These are phyloP conservation scores for Drosophila kambysellisi DNA, from an alignment of 2,888 invertebrate species.

Conservation along the genomic window DNA sequence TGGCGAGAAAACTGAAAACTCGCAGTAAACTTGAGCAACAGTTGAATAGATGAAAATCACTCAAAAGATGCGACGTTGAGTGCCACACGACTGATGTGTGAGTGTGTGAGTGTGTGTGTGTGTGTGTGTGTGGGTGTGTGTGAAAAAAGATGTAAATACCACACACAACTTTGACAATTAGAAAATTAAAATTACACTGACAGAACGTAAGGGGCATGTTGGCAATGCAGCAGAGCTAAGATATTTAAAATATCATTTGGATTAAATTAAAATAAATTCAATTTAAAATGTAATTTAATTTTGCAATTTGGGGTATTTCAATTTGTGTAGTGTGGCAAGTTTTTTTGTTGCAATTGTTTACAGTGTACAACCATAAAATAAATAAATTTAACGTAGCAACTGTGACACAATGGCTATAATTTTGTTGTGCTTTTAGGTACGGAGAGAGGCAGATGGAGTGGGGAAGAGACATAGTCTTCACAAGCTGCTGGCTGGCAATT, in stretches of 20 bases:
- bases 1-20: not conserved
- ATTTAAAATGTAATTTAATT: not conserved
- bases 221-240: not conserved
- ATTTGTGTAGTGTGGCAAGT: not conserved
- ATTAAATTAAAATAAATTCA: not conserved
- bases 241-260: not conserved
- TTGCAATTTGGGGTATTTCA: not conserved
- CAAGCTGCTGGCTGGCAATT: slow-evolving; percentile 70
- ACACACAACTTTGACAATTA: slow-evolving; percentile 66
- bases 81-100: slow-evolving; percentile 29
- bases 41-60: slow-evolving; percentile 75
- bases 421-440: slow-evolving; percentile 35
- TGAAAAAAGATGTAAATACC: slow-evolving; percentile 37
- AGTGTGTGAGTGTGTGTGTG: slow-evolving; percentile 15
- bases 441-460: not conserved
- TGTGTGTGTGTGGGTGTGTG: no score
- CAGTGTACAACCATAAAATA: slow-evolving; percentile 38
- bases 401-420: slow-evolving; percentile 57
- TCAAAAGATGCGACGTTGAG: slow-evolving; percentile 52
- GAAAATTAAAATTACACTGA: slow-evolving; percentile 71
- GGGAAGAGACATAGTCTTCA: slow-evolving; percentile 20
- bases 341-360: slow-evolving; percentile 24
- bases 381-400: slow-evolving; percentile 44
- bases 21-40: slow-evolving; percentile 62
- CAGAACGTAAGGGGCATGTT: slow-evolving; percentile 2